These are phyloP conservation scores for Nebria salina DNA, from an alignment of 2,888 invertebrate species.

Conservation along the genomic window DNA sequence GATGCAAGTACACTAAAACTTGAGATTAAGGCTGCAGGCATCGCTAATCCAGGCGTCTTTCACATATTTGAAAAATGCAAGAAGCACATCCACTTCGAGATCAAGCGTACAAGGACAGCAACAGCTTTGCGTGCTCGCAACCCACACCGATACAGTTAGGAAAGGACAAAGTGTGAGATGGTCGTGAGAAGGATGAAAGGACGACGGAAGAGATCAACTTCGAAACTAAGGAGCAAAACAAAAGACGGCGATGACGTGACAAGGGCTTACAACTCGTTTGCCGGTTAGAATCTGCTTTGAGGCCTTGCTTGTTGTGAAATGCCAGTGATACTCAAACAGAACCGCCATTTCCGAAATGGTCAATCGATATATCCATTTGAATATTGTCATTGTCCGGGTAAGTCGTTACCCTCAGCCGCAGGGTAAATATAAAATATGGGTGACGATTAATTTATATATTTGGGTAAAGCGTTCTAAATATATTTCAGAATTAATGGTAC, in stretches of 20 bases:
- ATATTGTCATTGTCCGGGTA: neutral
- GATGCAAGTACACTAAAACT: too few species aligned
- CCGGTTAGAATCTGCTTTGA: slow-evolving; percentile 6
- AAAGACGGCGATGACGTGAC: slow-evolving; percentile 13
- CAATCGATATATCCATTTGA: neutral
- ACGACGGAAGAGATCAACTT: slow-evolving; percentile 16
- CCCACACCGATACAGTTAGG: neutral
- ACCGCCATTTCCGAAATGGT: neutral
- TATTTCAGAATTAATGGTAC: neutral
- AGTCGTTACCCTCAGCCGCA: neutral
- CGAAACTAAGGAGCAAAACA: slow-evolving; percentile 13
- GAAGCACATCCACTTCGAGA: too few species aligned
- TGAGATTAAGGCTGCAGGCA: too few species aligned
- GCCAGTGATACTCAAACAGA: neutral
- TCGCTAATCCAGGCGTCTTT: too few species aligned
- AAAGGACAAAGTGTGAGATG: neutral
- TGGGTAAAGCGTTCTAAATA: neutral
- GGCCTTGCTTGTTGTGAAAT: neutral
- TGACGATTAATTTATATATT: neutral
- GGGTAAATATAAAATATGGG: neutral
- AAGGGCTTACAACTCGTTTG: slow-evolving; percentile 14
- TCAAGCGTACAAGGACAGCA: too few species aligned
- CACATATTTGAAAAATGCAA: too few species aligned
- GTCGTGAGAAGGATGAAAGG: neutral
- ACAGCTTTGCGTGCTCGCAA: too few species aligned